These are phyloP conservation scores for Hymenochirus boettgeri DNA, from an alignment of 2,113 vertebrate species.

Conservation along the genomic window DNA sequence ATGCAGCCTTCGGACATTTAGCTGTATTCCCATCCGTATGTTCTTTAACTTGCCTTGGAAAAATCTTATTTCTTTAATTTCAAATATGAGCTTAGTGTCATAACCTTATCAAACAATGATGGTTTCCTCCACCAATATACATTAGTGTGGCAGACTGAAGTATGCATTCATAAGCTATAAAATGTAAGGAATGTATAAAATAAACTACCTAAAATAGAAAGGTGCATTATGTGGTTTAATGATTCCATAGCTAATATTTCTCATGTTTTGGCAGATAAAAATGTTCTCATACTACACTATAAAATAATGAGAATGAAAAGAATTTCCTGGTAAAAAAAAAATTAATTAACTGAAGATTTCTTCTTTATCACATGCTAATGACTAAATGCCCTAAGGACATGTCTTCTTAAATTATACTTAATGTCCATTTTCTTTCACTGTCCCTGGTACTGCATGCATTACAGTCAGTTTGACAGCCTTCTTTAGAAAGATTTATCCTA, in stretches of 20 bases:
- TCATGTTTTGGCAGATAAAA: slow-evolving; percentile 21
- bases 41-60: no score
- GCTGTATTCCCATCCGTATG: no score
- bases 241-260: slow-evolving; percentile 10
- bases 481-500: slow-evolving; percentile 12
- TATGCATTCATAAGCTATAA: no score
- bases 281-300: not conserved
- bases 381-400: slow-evolving; percentile 29
- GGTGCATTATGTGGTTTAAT: slow-evolving; percentile 5
- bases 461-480: slow-evolving; percentile 16
- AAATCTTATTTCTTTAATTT: no score
- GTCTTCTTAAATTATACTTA: slow-evolving; percentile 39
- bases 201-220: no score
- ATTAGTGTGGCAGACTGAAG: no score
- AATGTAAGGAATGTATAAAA: no score
- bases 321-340: slow-evolving; percentile 40
- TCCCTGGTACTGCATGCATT: slow-evolving; percentile 18
- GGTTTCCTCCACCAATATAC: no score
- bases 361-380: slow-evolving; percentile 38
- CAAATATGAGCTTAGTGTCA: no score
- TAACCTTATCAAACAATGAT: no score
- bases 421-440: slow-evolving; percentile 36
- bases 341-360: slow-evolving; percentile 32
- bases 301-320: slow-evolving; percentile 25
- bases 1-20: no score